Evolutionary conservation across 2,797 vertebrate genomes (phyloP).

Genomic region (Helarctos malayanus): DNA sequence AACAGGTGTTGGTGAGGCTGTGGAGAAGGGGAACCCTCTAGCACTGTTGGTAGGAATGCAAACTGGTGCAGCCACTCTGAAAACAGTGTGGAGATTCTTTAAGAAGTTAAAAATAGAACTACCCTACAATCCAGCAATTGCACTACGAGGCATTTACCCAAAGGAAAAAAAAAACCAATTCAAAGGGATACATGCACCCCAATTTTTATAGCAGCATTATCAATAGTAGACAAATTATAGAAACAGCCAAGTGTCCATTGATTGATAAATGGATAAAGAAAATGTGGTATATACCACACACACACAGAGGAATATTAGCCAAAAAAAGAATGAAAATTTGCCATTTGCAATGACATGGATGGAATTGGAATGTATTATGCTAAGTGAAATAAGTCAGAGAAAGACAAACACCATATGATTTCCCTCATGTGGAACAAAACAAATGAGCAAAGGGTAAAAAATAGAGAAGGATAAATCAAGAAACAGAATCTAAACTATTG

Average conservation of each 20-base stretch:
- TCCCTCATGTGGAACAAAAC: neutral
- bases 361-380: neutral
- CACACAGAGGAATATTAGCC: too few relatives aligned
- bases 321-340: too few relatives aligned
- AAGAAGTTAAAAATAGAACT: neutral
- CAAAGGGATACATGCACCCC: too few relatives aligned
- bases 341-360: neutral
- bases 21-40: neutral
- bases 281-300: neutral
- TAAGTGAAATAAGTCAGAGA: neutral
- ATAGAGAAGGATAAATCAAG: neutral
- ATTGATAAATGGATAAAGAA: too few relatives aligned
- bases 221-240: too few relatives aligned
- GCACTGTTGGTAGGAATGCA: neutral
- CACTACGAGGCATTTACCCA: neutral
- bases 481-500: neutral
- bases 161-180: neutral
- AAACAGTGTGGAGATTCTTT: neutral
- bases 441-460: neutral
- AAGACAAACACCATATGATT: neutral
- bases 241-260: too few relatives aligned
- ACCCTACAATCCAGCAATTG: neutral
- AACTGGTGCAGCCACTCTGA: neutral
- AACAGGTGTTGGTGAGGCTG: neutral
- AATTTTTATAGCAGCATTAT: too few relatives aligned